phyloP scores from a whole-genome alignment of 2,888 invertebrate genomes.

The Nineta flava region DNA sequence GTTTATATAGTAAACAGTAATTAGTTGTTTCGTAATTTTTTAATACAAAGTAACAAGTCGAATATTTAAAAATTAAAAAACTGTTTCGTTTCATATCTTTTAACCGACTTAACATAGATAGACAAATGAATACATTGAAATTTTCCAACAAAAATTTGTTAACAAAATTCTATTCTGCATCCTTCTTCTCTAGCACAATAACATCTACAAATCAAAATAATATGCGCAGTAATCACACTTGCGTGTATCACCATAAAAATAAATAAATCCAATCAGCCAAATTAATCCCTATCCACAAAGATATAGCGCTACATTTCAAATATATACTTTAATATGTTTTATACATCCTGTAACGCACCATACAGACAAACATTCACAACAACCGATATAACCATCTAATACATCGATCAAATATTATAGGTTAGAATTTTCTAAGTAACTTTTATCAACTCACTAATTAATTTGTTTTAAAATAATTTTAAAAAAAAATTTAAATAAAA shows the following conservation, averaged over 20 bases:
- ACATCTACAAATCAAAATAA: not conserved
- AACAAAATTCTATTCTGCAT: not conserved
- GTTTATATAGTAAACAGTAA: too few species aligned
- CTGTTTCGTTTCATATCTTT: too few species aligned
- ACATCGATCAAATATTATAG: not conserved
- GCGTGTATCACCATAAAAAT: not conserved
- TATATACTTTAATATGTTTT: not conserved
- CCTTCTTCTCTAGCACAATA: not conserved
- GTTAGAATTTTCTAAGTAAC: not conserved
- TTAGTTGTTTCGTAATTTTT: too few species aligned
- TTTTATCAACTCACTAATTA: not conserved
- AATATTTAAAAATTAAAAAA: too few species aligned
- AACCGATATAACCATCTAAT: not conserved
- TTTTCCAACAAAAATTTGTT: too few species aligned
- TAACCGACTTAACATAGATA: too few species aligned
- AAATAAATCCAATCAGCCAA: not conserved
- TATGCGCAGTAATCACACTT: not conserved
- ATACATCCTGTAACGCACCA: slow-evolving; percentile 3
- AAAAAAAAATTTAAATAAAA: not conserved
- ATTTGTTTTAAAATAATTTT: not conserved
- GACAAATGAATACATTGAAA: too few species aligned
- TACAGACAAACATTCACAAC: slow-evolving; percentile 5
- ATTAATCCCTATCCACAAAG: not conserved
- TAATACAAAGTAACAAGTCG: too few species aligned
- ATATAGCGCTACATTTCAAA: not conserved